phyloP scores from a whole-genome alignment of 2,797 vertebrate species.

The Cottoperca gobio region DNA sequence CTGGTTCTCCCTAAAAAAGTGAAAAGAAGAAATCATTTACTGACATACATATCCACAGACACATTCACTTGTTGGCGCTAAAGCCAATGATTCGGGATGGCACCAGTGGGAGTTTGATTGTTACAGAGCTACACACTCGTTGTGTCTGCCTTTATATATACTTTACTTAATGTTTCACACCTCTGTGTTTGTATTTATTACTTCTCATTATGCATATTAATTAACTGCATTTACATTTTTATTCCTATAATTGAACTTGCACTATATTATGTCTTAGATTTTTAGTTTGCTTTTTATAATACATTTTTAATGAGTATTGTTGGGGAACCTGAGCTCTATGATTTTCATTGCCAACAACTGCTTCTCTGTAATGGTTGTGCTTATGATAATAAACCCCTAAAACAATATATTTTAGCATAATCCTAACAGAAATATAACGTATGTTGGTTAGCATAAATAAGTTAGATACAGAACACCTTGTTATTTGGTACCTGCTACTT shows the following conservation, averaged over 20 bases:
- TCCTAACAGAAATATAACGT: neutral
- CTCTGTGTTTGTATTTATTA: too few species aligned
- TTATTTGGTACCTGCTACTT: neutral
- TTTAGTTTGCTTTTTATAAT: too few species aligned
- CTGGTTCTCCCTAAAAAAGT: conserved; percentile 86
- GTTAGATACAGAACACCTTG: neutral
- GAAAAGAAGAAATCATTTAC: conserved; percentile 1
- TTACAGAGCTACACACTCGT: neutral
- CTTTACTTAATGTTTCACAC: too few species aligned
- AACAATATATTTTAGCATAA: neutral
- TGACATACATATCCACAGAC: neutral
- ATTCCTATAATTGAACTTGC: too few species aligned
- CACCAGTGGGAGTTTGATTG: neutral
- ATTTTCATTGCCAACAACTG: too few species aligned
- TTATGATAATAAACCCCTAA: neutral
- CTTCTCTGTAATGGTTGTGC: too few species aligned
- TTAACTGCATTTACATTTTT: too few species aligned
- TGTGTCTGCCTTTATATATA: too few species aligned
- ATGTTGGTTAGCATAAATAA: neutral
- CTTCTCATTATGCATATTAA: too few species aligned
- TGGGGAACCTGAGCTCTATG: too few species aligned
- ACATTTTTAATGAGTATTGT: too few species aligned
- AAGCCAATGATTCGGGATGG: neutral
- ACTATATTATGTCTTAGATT: too few species aligned
- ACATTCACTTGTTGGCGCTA: neutral